Base-by-base conservation (phyloP, 2,797 vertebrate genomes). In the Kryptolebias ocellatus region DNA sequence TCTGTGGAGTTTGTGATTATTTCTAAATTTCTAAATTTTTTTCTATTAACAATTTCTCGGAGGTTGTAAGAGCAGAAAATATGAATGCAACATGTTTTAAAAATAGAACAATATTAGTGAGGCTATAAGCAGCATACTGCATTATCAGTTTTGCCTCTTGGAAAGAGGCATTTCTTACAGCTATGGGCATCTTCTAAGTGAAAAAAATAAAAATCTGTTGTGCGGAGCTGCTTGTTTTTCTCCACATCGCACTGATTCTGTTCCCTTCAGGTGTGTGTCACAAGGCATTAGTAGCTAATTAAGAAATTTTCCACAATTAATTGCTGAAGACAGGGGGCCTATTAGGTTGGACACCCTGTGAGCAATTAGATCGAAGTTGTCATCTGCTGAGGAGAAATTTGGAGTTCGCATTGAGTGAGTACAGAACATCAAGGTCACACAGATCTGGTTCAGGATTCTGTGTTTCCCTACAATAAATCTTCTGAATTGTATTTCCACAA, bases 221-320 rank as follows among this genome's bases (percentile, higher is more conserved):
- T 74, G 66, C 45, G 42, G 47, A 15, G 62, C 28, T 0, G 45
- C 42, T 57, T 50, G 44, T 73, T 62, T 64, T 61, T 31, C 24
- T 31, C 39, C 51, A 67, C 69, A 64, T 83, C 68, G 66, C 55
- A 61, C 50, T 37, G 57, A 51, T 63, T 79, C 76, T 34, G 60
- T 56, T 74, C 73, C 77, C 73, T 69, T 77, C 64, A 82, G 78
- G 76, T 76, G 59, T 8, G 1, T 58, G 71, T 84, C 83, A 85
- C 74, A 66, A 78, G 56, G 70, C 76, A 86, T 88, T 78, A 87
- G 78, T 57, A 62, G 67, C 62, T 74, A 76, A 88, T 81, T 86
- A 70, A 69, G 70, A 80, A 76, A 49, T 67, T 80, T 63, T 70
- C 60, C 61, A 79, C 75, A 58, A 82, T 84, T 84, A 86, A 89